A percentile compares a stretch with the other conserved stretches of the same genome.
Evolutionary conservation across 2,113 vertebrate genomes (phyloP).

Genomic region (Entomyzon cyanotis): DNA sequence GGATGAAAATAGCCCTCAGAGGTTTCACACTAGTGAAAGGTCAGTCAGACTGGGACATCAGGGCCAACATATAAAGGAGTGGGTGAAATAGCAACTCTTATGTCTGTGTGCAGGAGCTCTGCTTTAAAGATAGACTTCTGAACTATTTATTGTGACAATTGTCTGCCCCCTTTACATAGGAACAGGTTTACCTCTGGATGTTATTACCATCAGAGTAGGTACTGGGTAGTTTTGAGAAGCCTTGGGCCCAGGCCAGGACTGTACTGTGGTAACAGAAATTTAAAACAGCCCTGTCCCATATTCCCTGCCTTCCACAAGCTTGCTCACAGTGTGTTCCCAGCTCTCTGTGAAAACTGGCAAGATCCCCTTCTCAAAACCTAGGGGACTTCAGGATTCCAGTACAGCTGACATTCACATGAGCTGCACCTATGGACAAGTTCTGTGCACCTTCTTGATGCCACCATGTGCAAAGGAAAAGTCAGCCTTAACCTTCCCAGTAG

Average conservation of each 20-base stretch:
- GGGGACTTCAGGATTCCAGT: neutral
- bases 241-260: neutral
- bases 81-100: neutral
- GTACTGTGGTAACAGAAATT: neutral
- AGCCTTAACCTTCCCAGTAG: neutral
- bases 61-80: neutral
- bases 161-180: neutral
- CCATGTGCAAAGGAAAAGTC: neutral
- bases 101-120: neutral
- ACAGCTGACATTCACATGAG: neutral
- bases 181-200: neutral
- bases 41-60: neutral
- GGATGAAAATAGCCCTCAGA: conserved; percentile 24
- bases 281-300: neutral
- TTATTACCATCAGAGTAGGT: neutral
- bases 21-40: conserved; percentile 5
- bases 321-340: neutral
- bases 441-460: neutral
- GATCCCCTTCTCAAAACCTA: neutral
- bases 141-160: neutral
- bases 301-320: neutral
- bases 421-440: neutral
- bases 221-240: neutral
- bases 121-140: neutral
- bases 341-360: neutral